Evolutionary conservation across 2,888 invertebrate species (phyloP), one percentile per base, ranked within the genome.

Genomic region (Cheilosia vulpina): DNA sequence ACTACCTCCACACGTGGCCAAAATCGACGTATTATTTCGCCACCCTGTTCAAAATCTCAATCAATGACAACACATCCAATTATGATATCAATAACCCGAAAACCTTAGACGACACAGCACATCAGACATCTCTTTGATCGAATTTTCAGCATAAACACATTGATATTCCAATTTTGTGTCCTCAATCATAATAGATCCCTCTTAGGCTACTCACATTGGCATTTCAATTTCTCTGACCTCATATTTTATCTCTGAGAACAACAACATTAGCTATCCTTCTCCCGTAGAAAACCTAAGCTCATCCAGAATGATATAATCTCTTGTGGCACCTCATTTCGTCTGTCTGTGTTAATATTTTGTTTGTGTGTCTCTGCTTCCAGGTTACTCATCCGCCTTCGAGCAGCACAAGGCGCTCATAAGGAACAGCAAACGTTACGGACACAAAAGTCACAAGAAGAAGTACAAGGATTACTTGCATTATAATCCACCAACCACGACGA

Each of bases 361-460:
- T 55, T 41, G 13, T 41, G 9, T 50, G 1, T 34, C 15, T 45
- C 62, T 62, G 27, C 11, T 81, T 80, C 0, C 84, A 88, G 87
- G 41, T 15, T 87, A 55, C 63, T 77, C 72, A 47, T 89, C 90
- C 6, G 88, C 89, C n/a, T 91, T 91, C 75, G 91, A 91, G 60
- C 89, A 88, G 31, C 90, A 90, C 69, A 91, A 91, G 87, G 89
- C 89, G 15, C 79, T 89, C 75, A 89, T 90, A 60, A 89, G 91
- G 57, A 90, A 88, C 84, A 89, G 82, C 87, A 90, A 89, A 87
- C 89, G 89, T 41, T 89, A 89, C 58, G 91, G 91, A 1, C 91
- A 92, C 88, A 91, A 90, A 88, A 89, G 82, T 11, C 91, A 91
- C 87, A 92, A 92, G 88, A 91, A 91, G 87, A 90, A 89, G 72